phyloP scores from a whole-genome alignment of 2,888 invertebrate species.

The Ferrisia virgata region DNA sequence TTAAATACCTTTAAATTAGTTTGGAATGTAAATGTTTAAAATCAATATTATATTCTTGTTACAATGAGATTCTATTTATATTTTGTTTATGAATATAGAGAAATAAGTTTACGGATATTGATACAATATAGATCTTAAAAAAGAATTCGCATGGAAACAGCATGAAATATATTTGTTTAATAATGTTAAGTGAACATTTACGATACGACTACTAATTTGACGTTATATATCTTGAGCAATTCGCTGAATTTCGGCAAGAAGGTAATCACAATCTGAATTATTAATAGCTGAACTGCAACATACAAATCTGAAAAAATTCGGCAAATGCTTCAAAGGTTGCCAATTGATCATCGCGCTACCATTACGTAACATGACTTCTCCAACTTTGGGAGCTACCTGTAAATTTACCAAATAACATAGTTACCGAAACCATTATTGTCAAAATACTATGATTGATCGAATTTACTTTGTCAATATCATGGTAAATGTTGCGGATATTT shows the following conservation, averaged over 20 bases:
- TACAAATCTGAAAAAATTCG: conserved; percentile 94
- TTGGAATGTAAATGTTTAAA: too few relatives aligned
- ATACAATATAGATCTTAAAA: too few relatives aligned
- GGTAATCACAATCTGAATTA: conserved; percentile 78
- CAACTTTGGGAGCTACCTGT: conserved; percentile 82
- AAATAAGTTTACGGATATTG: too few relatives aligned
- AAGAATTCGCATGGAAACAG: too few relatives aligned
- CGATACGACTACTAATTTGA: too few relatives aligned
- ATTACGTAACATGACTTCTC: conserved; percentile 90
- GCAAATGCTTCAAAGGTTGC: conserved; percentile 77
- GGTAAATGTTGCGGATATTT: conserved; percentile 60
- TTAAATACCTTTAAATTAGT: too few relatives aligned
- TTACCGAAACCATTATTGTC: neutral
- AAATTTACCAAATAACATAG: neutral
- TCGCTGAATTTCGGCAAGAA: conserved; percentile 82
- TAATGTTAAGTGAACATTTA: too few relatives aligned
- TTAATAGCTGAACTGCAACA: conserved; percentile 85
- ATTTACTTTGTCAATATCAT: conserved; percentile 64
- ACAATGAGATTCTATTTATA: too few relatives aligned
- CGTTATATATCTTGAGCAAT: conserved; percentile 56
- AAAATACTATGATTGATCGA: neutral
- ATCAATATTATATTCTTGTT: too few relatives aligned
- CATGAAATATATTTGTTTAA: neutral
- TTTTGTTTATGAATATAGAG: too few relatives aligned
- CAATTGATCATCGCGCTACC: conserved; percentile 96